A percentile compares a stretch with the other conserved stretches of the same genome.
Conservation (phyloP, 2,113 vertebrate species). For the Theristicus caerulescens region DNA sequence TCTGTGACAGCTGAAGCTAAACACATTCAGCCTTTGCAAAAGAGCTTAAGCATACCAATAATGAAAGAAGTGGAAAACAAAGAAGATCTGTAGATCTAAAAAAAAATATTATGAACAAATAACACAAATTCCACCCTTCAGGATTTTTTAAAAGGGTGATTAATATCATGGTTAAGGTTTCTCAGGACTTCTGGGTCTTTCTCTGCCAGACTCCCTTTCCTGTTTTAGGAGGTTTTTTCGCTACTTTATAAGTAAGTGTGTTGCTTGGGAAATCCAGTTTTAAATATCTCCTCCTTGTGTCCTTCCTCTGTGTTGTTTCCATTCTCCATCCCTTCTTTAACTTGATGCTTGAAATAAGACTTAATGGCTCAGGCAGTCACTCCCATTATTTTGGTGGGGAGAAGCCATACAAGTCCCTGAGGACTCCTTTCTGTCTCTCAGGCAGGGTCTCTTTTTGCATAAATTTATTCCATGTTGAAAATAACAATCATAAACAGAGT, state of each 20-base stretch:
- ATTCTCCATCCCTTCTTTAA: background rate
- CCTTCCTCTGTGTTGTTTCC: background rate
- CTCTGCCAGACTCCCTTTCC: background rate
- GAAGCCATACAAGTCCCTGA: rapidly evolving
- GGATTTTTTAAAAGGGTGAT: background rate
- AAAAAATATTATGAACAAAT: background rate
- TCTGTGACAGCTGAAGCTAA: conserved; percentile 30
- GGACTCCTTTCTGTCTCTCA: background rate
- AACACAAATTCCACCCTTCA: background rate
- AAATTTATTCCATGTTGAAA: background rate
- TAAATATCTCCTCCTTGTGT: background rate
- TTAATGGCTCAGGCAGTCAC: background rate
- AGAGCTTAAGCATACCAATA: background rate
- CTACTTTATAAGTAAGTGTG: background rate
- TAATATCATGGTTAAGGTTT: background rate
- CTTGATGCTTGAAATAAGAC: background rate
- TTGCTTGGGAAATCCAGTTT: background rate
- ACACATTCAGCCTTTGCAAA: conserved; percentile 10
- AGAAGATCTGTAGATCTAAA: background rate
- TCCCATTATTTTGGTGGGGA: background rate
- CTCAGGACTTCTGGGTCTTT: background rate
- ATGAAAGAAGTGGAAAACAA: conserved; percentile 31
- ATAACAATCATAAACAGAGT: background rate
- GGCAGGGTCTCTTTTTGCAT: background rate
- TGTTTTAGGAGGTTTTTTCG: background rate